Evolutionary conservation across 2,888 invertebrate species (phyloP).

Genomic region (Cinara cedri): DNA sequence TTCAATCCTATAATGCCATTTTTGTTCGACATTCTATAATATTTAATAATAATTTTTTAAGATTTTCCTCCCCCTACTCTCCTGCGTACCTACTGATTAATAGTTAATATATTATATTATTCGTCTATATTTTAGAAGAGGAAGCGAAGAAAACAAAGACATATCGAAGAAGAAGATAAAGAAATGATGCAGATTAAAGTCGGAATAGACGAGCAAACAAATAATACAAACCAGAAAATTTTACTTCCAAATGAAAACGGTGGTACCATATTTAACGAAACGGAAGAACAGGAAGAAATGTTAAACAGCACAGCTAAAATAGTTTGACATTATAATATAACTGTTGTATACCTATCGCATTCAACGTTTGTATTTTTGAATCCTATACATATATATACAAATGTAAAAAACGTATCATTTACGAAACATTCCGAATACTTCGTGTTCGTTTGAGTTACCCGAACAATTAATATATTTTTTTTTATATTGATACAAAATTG

Average conservation of each 20-base stretch:
- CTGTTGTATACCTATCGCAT: neutral
- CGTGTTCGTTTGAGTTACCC: slow-evolving; percentile 27
- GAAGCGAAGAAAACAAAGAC: slow-evolving; percentile 32
- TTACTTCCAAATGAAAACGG: slow-evolving; percentile 27
- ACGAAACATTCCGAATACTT: neutral
- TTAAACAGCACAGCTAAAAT: slow-evolving; percentile 23
- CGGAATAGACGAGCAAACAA: neutral
- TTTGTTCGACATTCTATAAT: no score
- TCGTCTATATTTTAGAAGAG: slow-evolving; percentile 24
- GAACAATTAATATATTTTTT: neutral
- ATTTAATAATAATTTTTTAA: no score
- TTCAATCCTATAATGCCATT: no score
- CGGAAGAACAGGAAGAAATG: neutral
- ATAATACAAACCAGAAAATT: neutral
- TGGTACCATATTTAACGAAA: neutral
- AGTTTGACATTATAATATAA: slow-evolving; percentile 18
- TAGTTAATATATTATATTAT: neutral
- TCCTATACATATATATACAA: neutral
- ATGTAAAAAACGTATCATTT: neutral
- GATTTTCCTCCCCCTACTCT: no score
- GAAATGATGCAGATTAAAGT: slow-evolving; percentile 46
- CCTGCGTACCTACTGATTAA: neutral
- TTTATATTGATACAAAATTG: slow-evolving; percentile 20
- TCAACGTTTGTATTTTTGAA: slow-evolving; percentile 45
- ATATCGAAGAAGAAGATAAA: slow-evolving; percentile 30